These are phyloP conservation scores for Chunga burmeisteri DNA, from an alignment of 2,113 vertebrate species.

Conservation along the genomic window DNA sequence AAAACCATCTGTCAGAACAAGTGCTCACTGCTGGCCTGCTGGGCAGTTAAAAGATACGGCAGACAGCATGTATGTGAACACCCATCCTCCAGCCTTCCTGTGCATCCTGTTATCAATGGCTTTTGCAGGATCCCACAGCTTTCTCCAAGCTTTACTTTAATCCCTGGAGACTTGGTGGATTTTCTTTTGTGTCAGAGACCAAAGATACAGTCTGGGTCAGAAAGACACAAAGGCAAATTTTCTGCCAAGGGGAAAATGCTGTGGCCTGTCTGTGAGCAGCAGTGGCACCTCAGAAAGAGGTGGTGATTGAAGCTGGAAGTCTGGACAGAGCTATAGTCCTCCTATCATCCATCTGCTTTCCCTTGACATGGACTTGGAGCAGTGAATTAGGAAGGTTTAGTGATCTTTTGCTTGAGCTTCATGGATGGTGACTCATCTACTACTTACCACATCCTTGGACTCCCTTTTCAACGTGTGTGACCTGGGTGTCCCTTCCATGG, in stretches of 20 bases:
- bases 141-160: neutral
- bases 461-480: neutral
- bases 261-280: neutral
- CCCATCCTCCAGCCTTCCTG: conserved; percentile 30
- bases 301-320: neutral
- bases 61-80: neutral
- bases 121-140: neutral
- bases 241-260: neutral
- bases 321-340: neutral
- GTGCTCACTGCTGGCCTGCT: conserved; percentile 2
- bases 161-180: neutral
- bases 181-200: neutral
- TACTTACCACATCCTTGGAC: neutral
- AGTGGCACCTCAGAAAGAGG: neutral
- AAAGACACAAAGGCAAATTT: neutral
- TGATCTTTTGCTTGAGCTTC: neutral
- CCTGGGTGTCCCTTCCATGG: neutral
- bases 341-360: neutral
- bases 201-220: neutral
- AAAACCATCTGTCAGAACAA: conserved; percentile 51
- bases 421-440: neutral
- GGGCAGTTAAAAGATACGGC: neutral
- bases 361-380: neutral
- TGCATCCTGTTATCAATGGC: neutral
- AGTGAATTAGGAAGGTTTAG: neutral